Conservation (phyloP, 2,888 invertebrate species). For the Agrochola litura region DNA sequence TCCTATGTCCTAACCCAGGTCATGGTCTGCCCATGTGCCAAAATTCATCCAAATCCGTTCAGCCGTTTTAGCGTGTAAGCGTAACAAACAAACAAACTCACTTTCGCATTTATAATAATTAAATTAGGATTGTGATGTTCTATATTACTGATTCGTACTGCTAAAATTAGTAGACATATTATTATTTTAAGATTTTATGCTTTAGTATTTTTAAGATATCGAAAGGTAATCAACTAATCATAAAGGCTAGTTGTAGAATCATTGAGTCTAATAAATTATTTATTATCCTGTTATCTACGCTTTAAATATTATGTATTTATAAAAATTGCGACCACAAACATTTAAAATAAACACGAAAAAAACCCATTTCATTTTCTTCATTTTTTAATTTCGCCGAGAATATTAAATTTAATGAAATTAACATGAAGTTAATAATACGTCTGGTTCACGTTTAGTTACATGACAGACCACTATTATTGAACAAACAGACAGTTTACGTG, state of each 20-base stretch:
- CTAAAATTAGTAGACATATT: neutral
- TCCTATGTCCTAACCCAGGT: too few species aligned
- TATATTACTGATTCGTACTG: neutral
- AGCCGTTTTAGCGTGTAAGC: too few species aligned
- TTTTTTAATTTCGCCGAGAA: neutral
- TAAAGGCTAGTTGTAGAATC: neutral
- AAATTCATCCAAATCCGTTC: too few species aligned
- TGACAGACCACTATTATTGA: constrained; percentile 43
- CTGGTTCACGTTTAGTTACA: constrained; percentile 37
- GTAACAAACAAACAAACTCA: neutral
- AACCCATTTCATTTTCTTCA: neutral
- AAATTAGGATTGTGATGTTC: constrained; percentile 9
- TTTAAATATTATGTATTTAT: neutral
- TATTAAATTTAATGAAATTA: constrained; percentile 14
- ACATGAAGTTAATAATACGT: neutral
- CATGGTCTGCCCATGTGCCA: too few species aligned
- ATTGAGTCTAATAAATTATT: too few species aligned
- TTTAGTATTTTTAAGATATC: neutral
- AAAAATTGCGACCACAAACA: constrained; percentile 1
- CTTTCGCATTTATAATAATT: too few species aligned
- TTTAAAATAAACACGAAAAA: constrained; percentile 4
- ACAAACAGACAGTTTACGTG: constrained; percentile 34
- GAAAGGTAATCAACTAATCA: too few species aligned
- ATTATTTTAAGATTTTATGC: neutral
- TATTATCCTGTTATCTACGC: too few species aligned